Evolutionary conservation across 2,797 vertebrate species (phyloP), one percentile per base, ranked within the genome.

Genomic region (Chromis chromis): DNA sequence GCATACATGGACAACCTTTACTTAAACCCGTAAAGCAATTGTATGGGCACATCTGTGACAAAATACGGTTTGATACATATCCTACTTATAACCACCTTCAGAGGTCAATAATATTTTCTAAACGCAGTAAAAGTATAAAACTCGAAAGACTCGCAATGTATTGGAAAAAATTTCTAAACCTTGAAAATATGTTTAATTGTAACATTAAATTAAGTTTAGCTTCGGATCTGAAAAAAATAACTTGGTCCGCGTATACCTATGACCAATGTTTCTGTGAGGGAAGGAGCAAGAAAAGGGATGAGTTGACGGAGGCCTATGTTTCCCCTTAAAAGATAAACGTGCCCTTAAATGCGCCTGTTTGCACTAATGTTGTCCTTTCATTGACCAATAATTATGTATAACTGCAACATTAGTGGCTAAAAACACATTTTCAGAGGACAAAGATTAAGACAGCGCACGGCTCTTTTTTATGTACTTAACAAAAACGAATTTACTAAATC

Each of bases 1-100:
- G 72, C 79, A 84, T 78, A 89, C 81, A 88, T 72, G 78, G 74
- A 77, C 80, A 76, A 64, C 71, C 40, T 81, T 78, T 71, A 52
- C 61, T 65, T 74, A 44, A 70, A 79, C 54, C 36, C 24, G 19
- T 73, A 5, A 62, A 55, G 54, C 11, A 52, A 25, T 59, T 71
- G 42, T 13, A 63, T 53, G 19, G 28, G 25, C n/a, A 24, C 59
- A 74, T 3, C 2, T 57, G 6, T 14, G n/a, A 42, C 33, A 36
- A 36, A 36, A 36, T 12, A 36, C 33, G 10, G 33, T 36, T 36
- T 36, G 9, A 36, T 36, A 36, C 33, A 12, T 12, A 36, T 10
- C 10, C 33, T 2, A 36, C 10, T 24, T 19, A 61, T 4, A 53
- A 22, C 8, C 36, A 66, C 52, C 71, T 59, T 2, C 14, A 6